Conservation (phyloP, 2,888 invertebrate species). For the Villa cingulata region DNA sequence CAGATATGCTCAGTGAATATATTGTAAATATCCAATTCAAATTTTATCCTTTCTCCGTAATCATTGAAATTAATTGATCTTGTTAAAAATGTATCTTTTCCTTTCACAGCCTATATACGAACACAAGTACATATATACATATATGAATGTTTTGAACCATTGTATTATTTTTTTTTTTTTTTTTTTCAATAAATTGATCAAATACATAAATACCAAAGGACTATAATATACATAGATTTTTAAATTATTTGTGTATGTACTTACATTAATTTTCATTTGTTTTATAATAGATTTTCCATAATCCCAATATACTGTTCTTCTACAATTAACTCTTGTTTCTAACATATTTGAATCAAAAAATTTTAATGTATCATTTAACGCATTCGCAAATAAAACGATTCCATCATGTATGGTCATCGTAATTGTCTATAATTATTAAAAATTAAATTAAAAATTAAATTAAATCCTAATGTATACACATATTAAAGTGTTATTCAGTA, state of each 20-base stretch:
- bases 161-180: too few relatives aligned
- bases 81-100: constrained; percentile 48
- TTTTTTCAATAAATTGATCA: too few relatives aligned
- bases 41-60: constrained; percentile 49
- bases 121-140: too few relatives aligned
- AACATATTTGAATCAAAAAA: not conserved
- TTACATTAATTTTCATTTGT: not conserved
- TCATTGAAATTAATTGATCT: constrained; percentile 39
- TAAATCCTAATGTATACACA: too few relatives aligned
- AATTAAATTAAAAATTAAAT: not conserved
- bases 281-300: not conserved
- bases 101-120: constrained; percentile 44
- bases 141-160: too few relatives aligned
- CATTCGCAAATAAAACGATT: not conserved
- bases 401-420: not conserved
- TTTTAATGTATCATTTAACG: not conserved
- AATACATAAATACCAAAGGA: too few relatives aligned
- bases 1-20: not conserved
- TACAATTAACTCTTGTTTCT: not conserved
- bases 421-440: not conserved
- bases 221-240: too few relatives aligned
- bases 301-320: not conserved
- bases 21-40: constrained; percentile 33
- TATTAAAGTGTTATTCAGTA: too few relatives aligned
- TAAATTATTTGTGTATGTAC: not conserved